phyloP scores from a whole-genome alignment of 1,140 invertebrate genomes.

The Harpegnathos saltator region DNA sequence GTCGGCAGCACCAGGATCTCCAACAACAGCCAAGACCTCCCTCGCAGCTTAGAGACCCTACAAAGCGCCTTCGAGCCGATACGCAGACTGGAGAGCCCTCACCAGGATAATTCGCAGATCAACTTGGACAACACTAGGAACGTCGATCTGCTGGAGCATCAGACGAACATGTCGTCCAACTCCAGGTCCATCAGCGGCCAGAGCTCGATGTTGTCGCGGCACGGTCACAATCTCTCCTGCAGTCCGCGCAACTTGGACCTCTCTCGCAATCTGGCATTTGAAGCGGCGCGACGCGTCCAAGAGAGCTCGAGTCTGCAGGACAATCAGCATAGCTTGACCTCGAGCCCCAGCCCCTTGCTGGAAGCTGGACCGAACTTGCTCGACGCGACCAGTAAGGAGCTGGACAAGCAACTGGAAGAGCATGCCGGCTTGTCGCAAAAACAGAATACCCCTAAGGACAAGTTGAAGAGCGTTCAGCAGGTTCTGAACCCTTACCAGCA shows the following conservation, averaged over 20 bases:
- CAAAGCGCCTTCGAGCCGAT: conserved; percentile 76
- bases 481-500: conserved; percentile 75
- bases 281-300: conserved; percentile 72
- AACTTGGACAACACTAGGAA: conserved; percentile 63
- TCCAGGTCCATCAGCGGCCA: conserved; percentile 67
- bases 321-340: conserved; percentile 68
- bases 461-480: conserved; percentile 74
- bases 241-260: conserved; percentile 72
- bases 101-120: conserved; percentile 73
- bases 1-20: conserved; percentile 73
- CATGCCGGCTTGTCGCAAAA: conserved; percentile 62
- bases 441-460: conserved; percentile 64
- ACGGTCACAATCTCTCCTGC: conserved; percentile 68
- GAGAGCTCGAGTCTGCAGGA: conserved; percentile 70
- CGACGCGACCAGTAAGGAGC: conserved; percentile 63
- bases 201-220: conserved; percentile 59
- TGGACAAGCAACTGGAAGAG: conserved; percentile 73
- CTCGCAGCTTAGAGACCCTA: conserved; percentile 68
- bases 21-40: conserved; percentile 66
- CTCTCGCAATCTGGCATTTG: conserved; percentile 73
- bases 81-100: conserved; percentile 73
- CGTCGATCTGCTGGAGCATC: conserved; percentile 69
- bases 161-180: conserved; percentile 56
- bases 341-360: conserved; percentile 71
- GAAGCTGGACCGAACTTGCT: conserved; percentile 59